Base-by-base conservation (phyloP, 1,140 invertebrate species). In the Bemisia tabaci region DNA sequence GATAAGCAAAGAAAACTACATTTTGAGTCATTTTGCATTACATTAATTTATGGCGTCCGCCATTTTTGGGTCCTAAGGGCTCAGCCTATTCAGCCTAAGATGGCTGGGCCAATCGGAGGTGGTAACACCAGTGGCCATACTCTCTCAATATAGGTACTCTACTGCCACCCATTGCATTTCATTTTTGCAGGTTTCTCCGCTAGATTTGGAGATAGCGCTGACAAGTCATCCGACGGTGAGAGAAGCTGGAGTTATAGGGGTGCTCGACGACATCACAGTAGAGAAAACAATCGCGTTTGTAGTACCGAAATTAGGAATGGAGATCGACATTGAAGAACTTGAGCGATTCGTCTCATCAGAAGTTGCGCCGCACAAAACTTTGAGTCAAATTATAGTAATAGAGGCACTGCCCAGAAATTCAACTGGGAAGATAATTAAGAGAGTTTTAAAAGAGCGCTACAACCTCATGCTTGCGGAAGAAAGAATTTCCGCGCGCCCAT, bases 361-460 rank as follows among this genome's bases (percentile, higher is more conserved):
- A 72, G 83, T 89, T 1, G 82, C 85, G 0, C 77, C 82, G 1
- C 88, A 84, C 69, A 91, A 91, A 72, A 79, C 82, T 63, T 77
- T 91, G 70, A 39, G 26, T 22, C 82, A 85, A 21, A 81, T 91
- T 2, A 77, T 84, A 68, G 86, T 91, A 69, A 74, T 88, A 0
- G 76, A 85, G 1, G 76, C 80, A 63, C 87, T 92, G 71, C 89
- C 89, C 2, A 91, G 89, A 75, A 88, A 82, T 72, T 73, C 83
- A 0, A 80, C 85, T 0, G 90, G 89, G 27, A 92, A 92, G 79
- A 89, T 90, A 69, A 75, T 91, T 64, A 81, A 87, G 69, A 80
- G 80, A 70, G 75, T 81, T 22, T 75, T 89, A 66, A 82, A 81
- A 69, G 77, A 71, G 12, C 60, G 65, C 24, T 69, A 70, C 63